Base-by-base conservation (phyloP, 2,797 vertebrate genomes). In the Chromis chromis region DNA sequence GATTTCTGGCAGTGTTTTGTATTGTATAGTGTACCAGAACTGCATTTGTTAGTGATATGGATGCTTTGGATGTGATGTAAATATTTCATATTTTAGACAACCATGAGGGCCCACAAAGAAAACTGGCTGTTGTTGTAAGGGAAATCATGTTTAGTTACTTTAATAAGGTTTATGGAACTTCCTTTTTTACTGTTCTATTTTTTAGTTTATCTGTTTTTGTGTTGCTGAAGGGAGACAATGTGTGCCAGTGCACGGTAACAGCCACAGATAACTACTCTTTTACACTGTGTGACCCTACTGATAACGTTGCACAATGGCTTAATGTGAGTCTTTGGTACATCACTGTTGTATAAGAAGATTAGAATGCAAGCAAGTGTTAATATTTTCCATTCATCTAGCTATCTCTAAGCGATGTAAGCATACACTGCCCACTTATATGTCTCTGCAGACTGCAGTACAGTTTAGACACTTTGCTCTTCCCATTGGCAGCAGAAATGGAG, bases 401-500 rank as follows among this genome's bases (percentile, higher is more conserved):
- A 22, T 28, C 19, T 55, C 31, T 33, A 7, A 9, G 24, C 79
- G 36, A 0, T 1, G 4, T 12, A 58, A 76, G 39, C 44, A 31
- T 40, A 22, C 48, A 8, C 2, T 28, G 10, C 1, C 19, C 24
- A 3, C 44, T 17, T 65, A 13, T 2, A 7, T 53, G 16, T 70
- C 63, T 50, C 28, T 24, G 19, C 49, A 65, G 73, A 25, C 69
- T 64, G 50, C 55, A 57, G 53, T 28, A 60, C 58, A 53, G 66
- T 81, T 60, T 25, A 59, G 61, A 57, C 62, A 44, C 53, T 83
- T 39, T 24, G n/a, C 66, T 71, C 59, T 42, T 42, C 58, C 48
- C 58, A 61, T 60, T 61, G 76, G 65, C 69, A 50, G 68, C 22
- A 64, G 64, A 74, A 67, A 52, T 64, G 44, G 64, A 74, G 28